These are phyloP conservation scores for Drusus annulatus DNA, from an alignment of 1,140 invertebrate genomes.

Conservation along the genomic window DNA sequence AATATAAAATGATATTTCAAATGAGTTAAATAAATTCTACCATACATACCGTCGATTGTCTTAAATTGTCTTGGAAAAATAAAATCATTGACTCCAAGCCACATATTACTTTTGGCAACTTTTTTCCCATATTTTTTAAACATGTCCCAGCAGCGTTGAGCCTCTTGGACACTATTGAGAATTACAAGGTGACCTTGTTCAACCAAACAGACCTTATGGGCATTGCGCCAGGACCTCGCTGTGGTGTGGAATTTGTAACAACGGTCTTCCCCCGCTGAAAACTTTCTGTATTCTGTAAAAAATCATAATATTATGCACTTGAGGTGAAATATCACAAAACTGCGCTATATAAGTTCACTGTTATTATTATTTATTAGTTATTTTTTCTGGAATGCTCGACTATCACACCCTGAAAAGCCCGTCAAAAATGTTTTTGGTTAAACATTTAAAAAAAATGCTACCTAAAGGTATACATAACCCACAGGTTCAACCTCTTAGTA, in stretches of 20 bases:
- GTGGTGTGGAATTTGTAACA: constrained; percentile 9
- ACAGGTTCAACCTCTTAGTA: too few relatives aligned
- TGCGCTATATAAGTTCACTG: too few relatives aligned
- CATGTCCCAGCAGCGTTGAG: background rate
- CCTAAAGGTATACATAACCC: too few relatives aligned
- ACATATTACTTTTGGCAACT: background rate
- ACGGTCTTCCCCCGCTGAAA: too few relatives aligned
- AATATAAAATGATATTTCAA: too few relatives aligned
- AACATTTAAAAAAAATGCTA: too few relatives aligned
- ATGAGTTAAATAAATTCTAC: background rate
- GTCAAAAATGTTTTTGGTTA: too few relatives aligned
- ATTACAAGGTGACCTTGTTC: background rate
- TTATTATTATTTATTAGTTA: too few relatives aligned
- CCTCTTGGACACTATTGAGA: background rate
- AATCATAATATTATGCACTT: background rate
- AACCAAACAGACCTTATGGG: background rate
- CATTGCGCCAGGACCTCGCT: background rate
- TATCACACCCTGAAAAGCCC: too few relatives aligned
- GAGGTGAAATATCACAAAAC: too few relatives aligned
- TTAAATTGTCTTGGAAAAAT: background rate
- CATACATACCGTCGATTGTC: background rate
- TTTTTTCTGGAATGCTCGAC: too few relatives aligned
- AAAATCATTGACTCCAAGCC: background rate
- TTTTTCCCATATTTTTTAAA: background rate
- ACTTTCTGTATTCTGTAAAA: background rate